Conservation (phyloP, 53 echinoderm and acorn worm genomes). For the Pentamera pediparva region DNA sequence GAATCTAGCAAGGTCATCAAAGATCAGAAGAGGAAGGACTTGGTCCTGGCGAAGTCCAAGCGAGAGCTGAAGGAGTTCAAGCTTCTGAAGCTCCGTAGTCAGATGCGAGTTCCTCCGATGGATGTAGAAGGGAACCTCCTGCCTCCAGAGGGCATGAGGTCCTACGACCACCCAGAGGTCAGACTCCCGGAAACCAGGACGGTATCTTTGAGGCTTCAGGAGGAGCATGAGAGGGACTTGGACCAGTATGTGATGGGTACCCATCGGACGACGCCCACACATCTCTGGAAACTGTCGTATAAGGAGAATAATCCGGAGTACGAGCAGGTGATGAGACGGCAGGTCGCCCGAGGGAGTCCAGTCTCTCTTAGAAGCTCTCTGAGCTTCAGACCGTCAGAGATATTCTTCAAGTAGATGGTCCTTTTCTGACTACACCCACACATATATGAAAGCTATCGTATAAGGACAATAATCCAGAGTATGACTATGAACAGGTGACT, state of each 20-base stretch:
- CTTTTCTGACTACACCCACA: no score
- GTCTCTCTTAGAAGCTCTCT: not conserved
- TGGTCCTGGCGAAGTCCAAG: constrained; percentile 58
- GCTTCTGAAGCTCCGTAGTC: constrained; percentile 75
- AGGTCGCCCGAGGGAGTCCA: no score
- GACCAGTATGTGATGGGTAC: constrained; percentile 61
- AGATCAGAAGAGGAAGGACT: constrained; percentile 49
- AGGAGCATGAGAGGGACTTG: constrained; percentile 69
- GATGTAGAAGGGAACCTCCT: constrained; percentile 50
- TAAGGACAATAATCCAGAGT: no score
- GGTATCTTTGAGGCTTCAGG: constrained; percentile 57
- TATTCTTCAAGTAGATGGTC: constrained; percentile 47
- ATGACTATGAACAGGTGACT: no score
- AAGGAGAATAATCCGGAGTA: constrained; percentile 80
- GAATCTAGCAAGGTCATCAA: constrained; percentile 62
- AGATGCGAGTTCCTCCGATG: constrained; percentile 87
- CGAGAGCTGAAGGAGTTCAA: constrained; percentile 81
- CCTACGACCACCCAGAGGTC: constrained; percentile 34
- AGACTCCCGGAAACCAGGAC: constrained; percentile 50
- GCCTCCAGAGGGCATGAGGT: constrained; percentile 57
- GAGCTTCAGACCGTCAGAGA: constrained; percentile 25
- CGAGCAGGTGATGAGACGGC: constrained; percentile 45
- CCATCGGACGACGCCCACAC: constrained; percentile 52
- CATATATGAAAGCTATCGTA: no score
- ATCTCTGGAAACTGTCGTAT: constrained; percentile 87